Conservation (phyloP, 92 coral and sea anemone genomes). For the Actinernus sp. region DNA sequence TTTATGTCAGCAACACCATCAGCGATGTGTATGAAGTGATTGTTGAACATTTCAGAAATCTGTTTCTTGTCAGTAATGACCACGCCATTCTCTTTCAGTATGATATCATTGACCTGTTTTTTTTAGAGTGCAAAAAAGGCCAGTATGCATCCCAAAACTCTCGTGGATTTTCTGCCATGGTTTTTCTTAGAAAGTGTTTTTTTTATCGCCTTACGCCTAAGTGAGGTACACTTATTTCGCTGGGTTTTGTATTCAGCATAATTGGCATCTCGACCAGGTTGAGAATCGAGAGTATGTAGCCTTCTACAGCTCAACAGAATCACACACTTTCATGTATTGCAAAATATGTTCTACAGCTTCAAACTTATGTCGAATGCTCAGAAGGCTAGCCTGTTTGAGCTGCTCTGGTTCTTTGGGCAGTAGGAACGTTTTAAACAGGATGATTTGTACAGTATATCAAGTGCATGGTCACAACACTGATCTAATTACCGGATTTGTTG, state of each 20-base stretch:
- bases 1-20: slow-evolving; percentile 27
- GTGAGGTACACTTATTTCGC: neutral
- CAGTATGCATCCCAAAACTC: slow-evolving; percentile 63
- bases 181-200: slow-evolving; percentile 25
- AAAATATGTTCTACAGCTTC: too few species aligned
- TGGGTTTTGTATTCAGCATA: neutral
- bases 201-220: slow-evolving; percentile 52
- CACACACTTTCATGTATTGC: too few species aligned
- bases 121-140: slow-evolving; percentile 53
- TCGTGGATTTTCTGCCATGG: slow-evolving; percentile 33
- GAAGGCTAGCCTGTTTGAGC: too few species aligned
- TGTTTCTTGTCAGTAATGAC: slow-evolving; percentile 48
- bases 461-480: too few species aligned
- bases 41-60: slow-evolving; percentile 50
- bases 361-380: too few species aligned
- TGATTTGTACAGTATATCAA: too few species aligned
- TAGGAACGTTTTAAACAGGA: too few species aligned
- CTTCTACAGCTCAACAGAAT: too few species aligned
- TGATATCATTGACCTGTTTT: slow-evolving; percentile 67
- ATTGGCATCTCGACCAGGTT: neutral
- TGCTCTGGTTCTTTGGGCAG: too few species aligned
- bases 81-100: slow-evolving; percentile 38
- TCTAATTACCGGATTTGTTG: too few species aligned
- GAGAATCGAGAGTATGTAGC: too few species aligned
- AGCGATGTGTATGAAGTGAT: slow-evolving; percentile 50